Evolutionary conservation across 2,888 invertebrate species (phyloP), one percentile per base, ranked within the genome.

Genomic region (Strigamia maritima): DNA sequence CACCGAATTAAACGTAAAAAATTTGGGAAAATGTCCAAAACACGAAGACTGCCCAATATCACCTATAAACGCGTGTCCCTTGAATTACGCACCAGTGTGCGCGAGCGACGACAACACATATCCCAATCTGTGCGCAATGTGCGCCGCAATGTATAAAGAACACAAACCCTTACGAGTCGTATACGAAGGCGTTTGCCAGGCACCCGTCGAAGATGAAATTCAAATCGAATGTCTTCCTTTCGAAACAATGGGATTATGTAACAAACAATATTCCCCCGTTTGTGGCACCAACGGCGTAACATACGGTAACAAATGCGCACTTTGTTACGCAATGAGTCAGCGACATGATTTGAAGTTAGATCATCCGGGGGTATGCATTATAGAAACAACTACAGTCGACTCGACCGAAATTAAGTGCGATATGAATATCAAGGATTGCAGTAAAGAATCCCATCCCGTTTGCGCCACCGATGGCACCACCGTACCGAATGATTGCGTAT

Each of bases 391-490:
- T 10, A 54, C 54, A 54, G 8, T 6, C 14, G 54, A 54, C 6
- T n/a, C 16, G 19, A 54, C 16, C 31, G 74, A 74, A 4, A 74
- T 28, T 74, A 10, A 26, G 3, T 26, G 74, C 74, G 26, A 31
- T 16, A 16, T 8, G 24, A 26, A 38, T 31, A n/a, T 14, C 3
- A 38, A 22, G 16, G 3, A 35, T 10, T 76, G 76, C 38, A 76
- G 7, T 22, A 22, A 38, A 22, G 76, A 76, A 16, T 31, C 24
- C 22, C 8, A 22, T n/a, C 76, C 76, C 6, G 28, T 76, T 31
- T 76, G 76, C 35, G 76, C 35, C 7, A 76, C 28, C 31, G 40
- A 76, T 76, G 76, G 76, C 12, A 76, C 26, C n/a, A 76, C 76
- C 7, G 16, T 28, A 16, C 6, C 12, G 8, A 76, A 76, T 38